Evolutionary conservation across 2,888 invertebrate species (phyloP).

Genomic region (Spodoptera picta): DNA sequence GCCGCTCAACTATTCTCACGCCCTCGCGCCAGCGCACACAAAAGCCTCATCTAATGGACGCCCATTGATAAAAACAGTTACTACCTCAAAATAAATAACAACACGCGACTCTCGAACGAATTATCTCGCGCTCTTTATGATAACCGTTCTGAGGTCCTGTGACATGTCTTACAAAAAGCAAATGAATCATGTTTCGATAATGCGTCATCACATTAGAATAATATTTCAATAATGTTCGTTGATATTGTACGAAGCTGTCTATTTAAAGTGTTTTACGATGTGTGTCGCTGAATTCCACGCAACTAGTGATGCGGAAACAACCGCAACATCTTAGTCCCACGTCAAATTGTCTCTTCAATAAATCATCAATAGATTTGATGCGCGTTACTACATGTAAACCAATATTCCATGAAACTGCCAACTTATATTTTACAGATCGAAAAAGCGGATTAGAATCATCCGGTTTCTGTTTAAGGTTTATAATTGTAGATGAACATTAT

Average conservation of each 20-base stretch:
- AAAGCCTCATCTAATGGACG: constrained; percentile 68
- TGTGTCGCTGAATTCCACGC: constrained; percentile 69
- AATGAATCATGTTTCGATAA: constrained; percentile 54
- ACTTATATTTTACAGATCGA: constrained; percentile 63
- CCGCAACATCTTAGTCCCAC: constrained; percentile 73
- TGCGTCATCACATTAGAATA: constrained; percentile 59
- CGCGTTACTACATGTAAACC: constrained; percentile 76
- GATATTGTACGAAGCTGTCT: constrained; percentile 44
- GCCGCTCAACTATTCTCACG: constrained; percentile 63
- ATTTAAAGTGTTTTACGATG: constrained; percentile 54
- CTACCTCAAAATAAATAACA: constrained; percentile 75
- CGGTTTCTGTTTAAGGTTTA: constrained; percentile 65
- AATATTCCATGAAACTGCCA: constrained; percentile 71
- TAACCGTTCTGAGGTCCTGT: constrained; percentile 57
- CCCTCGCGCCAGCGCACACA: constrained; percentile 65
- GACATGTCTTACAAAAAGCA: constrained; percentile 52
- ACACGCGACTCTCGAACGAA: constrained; percentile 62
- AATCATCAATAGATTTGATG: constrained; percentile 73
- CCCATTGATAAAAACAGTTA: constrained; percentile 76
- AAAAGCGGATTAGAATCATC: constrained; percentile 43
- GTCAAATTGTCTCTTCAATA: constrained; percentile 77
- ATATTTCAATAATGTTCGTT: constrained; percentile 51
- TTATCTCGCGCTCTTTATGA: constrained; percentile 68
- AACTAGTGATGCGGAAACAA: constrained; percentile 73
- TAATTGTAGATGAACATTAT: constrained; percentile 55